Conservation (phyloP, 2,113 vertebrate species). For the Neopipo cinnamomea region DNA sequence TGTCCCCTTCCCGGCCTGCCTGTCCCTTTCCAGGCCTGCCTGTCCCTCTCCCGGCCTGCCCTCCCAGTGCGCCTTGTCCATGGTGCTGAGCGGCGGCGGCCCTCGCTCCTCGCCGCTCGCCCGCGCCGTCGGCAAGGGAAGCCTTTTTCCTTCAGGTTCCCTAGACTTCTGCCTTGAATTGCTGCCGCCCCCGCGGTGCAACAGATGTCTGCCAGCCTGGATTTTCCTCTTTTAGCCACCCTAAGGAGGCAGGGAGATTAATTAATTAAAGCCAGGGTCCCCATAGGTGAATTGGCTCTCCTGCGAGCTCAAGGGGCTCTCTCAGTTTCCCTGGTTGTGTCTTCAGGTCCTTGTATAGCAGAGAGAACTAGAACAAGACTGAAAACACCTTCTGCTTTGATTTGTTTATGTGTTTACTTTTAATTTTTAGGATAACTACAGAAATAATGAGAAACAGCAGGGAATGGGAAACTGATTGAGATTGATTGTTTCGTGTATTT, state of each 20-base stretch:
- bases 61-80: slow-evolving; percentile 22
- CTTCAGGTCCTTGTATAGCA: background rate
- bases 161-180: background rate
- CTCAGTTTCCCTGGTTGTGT: background rate
- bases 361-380: background rate
- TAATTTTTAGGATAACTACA: slow-evolving; percentile 25
- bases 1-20: accelerated
- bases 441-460: slow-evolving; percentile 45
- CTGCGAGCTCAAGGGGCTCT: accelerated
- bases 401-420: slow-evolving; percentile 20
- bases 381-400: background rate
- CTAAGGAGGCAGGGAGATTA: slow-evolving; percentile 44
- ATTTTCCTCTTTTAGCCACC: slow-evolving; percentile 29
- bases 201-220: slow-evolving; percentile 24
- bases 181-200: background rate
- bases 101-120: background rate
- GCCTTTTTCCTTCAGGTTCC: background rate
- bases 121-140: background rate
- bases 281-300: background rate
- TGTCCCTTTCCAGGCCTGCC: background rate
- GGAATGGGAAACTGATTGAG: background rate
- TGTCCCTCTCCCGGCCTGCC: background rate
- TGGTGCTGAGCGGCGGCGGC: slow-evolving; percentile 48
- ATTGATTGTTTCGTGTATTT: background rate
- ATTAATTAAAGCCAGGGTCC: slow-evolving; percentile 14